phyloP scores from a whole-genome alignment of 2,797 vertebrate species.

The Rhinatrema bivittatum region DNA sequence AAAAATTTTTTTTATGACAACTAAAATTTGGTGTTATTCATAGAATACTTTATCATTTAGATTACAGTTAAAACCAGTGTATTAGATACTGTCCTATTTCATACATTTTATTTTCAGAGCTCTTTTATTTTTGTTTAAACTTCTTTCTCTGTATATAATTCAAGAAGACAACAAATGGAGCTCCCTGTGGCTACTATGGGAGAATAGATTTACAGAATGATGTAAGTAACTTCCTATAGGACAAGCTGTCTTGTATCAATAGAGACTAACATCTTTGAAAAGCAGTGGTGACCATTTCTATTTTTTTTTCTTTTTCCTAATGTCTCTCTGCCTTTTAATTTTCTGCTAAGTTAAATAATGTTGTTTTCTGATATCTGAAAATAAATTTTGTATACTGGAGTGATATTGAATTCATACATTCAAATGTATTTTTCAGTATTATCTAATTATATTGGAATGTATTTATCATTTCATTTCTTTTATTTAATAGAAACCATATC shows the following conservation, averaged over 20 bases:
- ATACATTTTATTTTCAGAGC: no score
- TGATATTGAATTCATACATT: not conserved
- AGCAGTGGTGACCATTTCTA: not conserved
- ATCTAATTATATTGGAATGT: no score
- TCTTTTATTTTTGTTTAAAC: no score
- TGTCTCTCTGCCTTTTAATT: not conserved
- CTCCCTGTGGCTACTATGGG: slow-evolving; percentile 49
- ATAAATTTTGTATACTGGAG: not conserved
- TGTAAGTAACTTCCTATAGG: slow-evolving; percentile 34
- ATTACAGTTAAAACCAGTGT: no score
- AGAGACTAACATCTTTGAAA: not conserved
- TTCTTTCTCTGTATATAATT: no score
- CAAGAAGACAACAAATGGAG: slow-evolving; percentile 52
- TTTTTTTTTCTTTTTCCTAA: slow-evolving; percentile 5
- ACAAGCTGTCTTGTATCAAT: slow-evolving; percentile 7
- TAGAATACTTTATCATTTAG: no score
- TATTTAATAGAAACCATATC: no score
- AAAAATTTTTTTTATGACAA: no score
- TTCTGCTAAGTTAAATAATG: slow-evolving; percentile 2
- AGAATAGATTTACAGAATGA: slow-evolving; percentile 58
- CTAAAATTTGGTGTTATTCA: no score
- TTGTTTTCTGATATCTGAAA: not conserved
- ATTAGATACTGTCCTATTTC: no score
- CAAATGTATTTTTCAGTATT: no score
- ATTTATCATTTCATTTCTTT: no score